phyloP scores from a whole-genome alignment of 2,888 invertebrate species.

The Liopterus haemorrhoidalis region DNA sequence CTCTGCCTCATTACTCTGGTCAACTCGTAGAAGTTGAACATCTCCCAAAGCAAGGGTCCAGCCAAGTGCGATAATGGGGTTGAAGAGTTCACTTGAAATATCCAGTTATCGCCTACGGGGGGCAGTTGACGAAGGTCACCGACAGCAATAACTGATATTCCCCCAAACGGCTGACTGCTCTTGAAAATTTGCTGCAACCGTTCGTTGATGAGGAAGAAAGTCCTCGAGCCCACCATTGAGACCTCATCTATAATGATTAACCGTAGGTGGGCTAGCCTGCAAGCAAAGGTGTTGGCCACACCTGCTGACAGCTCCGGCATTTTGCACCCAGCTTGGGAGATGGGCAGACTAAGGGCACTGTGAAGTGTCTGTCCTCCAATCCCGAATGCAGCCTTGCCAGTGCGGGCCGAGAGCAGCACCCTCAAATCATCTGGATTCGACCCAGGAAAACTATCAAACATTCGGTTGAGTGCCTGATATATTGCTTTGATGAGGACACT shows the following conservation, averaged over 20 bases:
- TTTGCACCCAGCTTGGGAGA: no score
- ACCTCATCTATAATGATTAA: slow-evolving; percentile 38
- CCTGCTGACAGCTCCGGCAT: slow-evolving; percentile 5
- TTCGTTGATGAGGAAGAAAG: slow-evolving; percentile 32
- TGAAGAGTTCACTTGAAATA: slow-evolving; percentile 25
- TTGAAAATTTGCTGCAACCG: slow-evolving; percentile 36
- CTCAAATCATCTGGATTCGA: no score
- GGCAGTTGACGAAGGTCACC: slow-evolving; percentile 39
- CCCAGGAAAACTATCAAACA: no score
- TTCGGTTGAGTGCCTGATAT: no score
- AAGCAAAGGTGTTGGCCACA: slow-evolving; percentile 17
- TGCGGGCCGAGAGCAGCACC: no score
- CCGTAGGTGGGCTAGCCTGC: slow-evolving; percentile 22
- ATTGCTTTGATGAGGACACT: no score
- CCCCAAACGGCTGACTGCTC: slow-evolving; percentile 36
- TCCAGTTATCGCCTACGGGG: slow-evolving; percentile 33
- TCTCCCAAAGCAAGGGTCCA: slow-evolving; percentile 28
- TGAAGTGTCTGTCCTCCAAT: no score
- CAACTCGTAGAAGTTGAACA: slow-evolving; percentile 34
- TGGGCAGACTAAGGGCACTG: no score
- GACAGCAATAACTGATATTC: slow-evolving; percentile 36
- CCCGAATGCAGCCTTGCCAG: no score
- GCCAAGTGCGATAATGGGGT: slow-evolving; percentile 1
- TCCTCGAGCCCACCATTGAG: slow-evolving; percentile 35
- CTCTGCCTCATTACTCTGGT: slow-evolving; percentile 36